Conservation (phyloP, 2,113 vertebrate species). For the Falcunculus frontatus region DNA sequence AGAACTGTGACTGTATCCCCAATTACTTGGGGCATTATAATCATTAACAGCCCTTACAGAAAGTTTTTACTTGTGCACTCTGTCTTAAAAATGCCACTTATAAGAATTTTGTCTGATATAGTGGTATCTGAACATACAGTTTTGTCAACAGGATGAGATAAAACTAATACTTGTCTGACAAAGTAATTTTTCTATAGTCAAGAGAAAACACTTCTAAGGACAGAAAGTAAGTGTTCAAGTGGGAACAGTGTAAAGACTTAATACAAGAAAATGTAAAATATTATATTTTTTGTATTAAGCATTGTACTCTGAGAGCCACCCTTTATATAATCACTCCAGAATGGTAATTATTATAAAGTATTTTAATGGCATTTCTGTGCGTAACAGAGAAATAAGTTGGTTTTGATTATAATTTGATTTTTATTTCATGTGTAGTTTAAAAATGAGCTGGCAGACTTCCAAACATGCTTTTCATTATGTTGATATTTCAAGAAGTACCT, state of each 20-base stretch:
- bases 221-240: background rate
- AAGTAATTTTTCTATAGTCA: background rate
- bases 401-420: background rate
- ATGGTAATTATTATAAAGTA: background rate
- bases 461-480: background rate
- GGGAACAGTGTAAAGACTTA: background rate
- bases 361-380: background rate
- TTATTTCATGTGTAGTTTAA: background rate
- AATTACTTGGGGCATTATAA: background rate
- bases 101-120: background rate
- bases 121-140: background rate
- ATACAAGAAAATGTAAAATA: slow-evolving; percentile 11
- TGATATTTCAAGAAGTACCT: slow-evolving; percentile 8
- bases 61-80: background rate
- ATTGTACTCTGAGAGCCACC: background rate
- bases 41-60: background rate
- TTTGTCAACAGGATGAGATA: background rate
- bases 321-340: background rate
- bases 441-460: slow-evolving; percentile 8
- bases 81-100: background rate
- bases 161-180: background rate
- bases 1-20: background rate
- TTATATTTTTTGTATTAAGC: slow-evolving; percentile 6
- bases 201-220: background rate
- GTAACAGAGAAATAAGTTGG: background rate